Evolutionary conservation across 2,797 vertebrate genomes (phyloP), one percentile per base, ranked within the genome.

Genomic region (Hypotaenidia philippensis): DNA sequence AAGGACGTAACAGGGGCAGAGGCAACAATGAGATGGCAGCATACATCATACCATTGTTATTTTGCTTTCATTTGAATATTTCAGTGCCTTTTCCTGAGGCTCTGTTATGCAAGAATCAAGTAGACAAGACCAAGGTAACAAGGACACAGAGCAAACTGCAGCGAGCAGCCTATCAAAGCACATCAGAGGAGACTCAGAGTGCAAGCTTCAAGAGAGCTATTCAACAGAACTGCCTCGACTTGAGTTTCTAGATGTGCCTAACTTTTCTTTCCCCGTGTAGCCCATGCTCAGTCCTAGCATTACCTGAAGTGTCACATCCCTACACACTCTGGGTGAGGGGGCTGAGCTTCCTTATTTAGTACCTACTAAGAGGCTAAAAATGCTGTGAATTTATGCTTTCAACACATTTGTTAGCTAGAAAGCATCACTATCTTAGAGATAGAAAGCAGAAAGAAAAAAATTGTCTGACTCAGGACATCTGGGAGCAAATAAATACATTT

Each of bases 51-150:
- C 26, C 66, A 49, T 72, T 94, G 93, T 68, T 64, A 32, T 32
- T 92, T 82, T 91, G 77, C 70, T 93, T 83, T 70, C 32, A 38
- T 71, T 45, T 66, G 34, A 87, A 50, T 89, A 71, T 83, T 93
- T 75, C 61, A 88, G n/a, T 79, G 49, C 44, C 34, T 91, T 95
- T 92, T 69, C 95, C 92, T 19, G 65, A 81, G 87, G 89, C 79
- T 89, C 32, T 83, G 50, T 83, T 95, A 91, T 49, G 65, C 96
- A 91, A 89, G 61, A 91, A 85, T 5, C 47, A 82, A 89, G 59
- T 15, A 89, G 79, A 95, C 91, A 79, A 41, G 49, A 92, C 64
- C 38, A 59, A 65, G 76, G 47, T 86, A 90, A 89, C 47, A 65
- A 87, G 84, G 88, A 76, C 74, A 80, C 8, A 66, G 81, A 78